Evolutionary conservation across 2,888 invertebrate genomes (phyloP), one percentile per base, ranked within the genome.

Genomic region (Apamea anceps): DNA sequence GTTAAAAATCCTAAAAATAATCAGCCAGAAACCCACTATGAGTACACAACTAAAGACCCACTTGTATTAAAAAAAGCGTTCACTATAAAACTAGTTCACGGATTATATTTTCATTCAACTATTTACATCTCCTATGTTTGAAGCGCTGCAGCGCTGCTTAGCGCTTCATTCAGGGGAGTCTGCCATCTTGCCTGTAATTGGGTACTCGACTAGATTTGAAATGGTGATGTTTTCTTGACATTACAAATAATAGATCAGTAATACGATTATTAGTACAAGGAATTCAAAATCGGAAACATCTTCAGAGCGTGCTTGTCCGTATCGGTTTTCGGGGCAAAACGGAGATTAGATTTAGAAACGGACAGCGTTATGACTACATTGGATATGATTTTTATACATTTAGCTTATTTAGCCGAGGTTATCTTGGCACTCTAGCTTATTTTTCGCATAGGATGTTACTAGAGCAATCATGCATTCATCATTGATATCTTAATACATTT

Each of bases 61-160:
- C 67, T 67, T 67, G n/a, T 75, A 68, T 62, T 54, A 75, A 68
- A 75, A 68, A n/a, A 75, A 54, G 25, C n/a, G 42, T 81, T 75
- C 25, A 28, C 82, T 57, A 65, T 28, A 37, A 48, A 82, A 82
- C 62, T 76, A 54, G 68, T 76, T 70, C 68, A 57, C 63, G 68
- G 62, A 82, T 77, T n/a, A 77, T 48, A 65, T 68, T 82, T 82
- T 76, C 77, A 82, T 81, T 82, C 82, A 82, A 72, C 71, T 71
- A 54, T 81, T 84, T 84, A 79, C 63, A 54, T 73, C 51, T 42
- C n/a, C 37, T 57, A 18, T 78, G 72, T 51, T 70, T 68, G 72
- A 63, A 79, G 72, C 79, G 68, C 48, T 57, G 78, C 48, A 63
- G 57, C 42, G 42, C 67, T 72, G 79, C 42, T 68, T 71, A 70